Percentiles rank a stretch among this genome's conserved stretches.
These are phyloP conservation scores for Torymus aiolomorphi DNA, from an alignment of 2,888 invertebrate species.

Conservation along the genomic window DNA sequence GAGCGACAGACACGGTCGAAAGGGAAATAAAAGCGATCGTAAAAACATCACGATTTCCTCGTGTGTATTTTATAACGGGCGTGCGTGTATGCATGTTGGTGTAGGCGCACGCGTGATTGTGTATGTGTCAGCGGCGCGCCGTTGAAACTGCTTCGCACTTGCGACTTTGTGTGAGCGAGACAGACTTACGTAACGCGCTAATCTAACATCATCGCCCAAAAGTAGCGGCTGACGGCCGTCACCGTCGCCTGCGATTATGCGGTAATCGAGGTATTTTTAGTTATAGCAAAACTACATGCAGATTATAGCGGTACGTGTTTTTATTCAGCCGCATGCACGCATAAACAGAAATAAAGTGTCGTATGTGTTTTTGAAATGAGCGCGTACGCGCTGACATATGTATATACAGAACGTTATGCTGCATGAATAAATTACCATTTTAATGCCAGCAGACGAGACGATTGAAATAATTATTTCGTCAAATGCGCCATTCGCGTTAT, in stretches of 20 bases:
- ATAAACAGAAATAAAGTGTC: constrained; percentile 11
- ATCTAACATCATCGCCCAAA: constrained; percentile 32
- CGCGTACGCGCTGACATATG: neutral
- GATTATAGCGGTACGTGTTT: too few relatives aligned
- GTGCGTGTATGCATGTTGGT: too few relatives aligned
- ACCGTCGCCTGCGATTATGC: too few relatives aligned
- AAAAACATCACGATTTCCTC: constrained; percentile 33
- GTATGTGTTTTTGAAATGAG: neutral
- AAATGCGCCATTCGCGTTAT: neutral
- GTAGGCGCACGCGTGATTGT: too few relatives aligned
- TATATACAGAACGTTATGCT: neutral
- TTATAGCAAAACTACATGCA: too few relatives aligned
- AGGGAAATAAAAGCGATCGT: constrained; percentile 22
- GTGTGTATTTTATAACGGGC: constrained; percentile 11
- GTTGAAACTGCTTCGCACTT: constrained; percentile 29
- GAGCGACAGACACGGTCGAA: neutral
- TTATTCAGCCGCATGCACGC: neutral
- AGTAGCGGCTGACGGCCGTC: neutral
- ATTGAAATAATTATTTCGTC: constrained; percentile 14
- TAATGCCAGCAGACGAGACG: neutral
- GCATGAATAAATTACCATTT: constrained; percentile 23
- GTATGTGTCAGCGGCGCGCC: neutral
- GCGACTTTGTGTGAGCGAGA: neutral
- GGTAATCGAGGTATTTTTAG: too few relatives aligned
- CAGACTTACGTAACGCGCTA: constrained; percentile 24